Evolutionary conservation across 2,113 vertebrate species (phyloP).

Genomic region (Morone saxatilis): DNA sequence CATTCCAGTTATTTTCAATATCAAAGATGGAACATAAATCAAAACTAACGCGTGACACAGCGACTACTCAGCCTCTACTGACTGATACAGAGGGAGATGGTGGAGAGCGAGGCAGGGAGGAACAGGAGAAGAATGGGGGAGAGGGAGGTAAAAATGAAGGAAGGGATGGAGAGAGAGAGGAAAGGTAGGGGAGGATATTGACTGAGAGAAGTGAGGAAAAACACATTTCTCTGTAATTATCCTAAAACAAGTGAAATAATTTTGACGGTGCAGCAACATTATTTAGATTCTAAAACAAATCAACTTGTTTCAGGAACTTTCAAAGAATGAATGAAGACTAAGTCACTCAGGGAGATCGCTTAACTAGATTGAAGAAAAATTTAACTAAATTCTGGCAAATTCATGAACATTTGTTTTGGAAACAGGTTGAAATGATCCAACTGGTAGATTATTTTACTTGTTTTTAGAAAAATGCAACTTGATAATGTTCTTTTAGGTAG

Average conservation of each 20-base stretch:
- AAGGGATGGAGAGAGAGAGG: neutral
- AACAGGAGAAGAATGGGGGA: neutral
- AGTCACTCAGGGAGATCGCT: no score
- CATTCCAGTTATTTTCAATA: constrained; percentile 76
- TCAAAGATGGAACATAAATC: constrained; percentile 81
- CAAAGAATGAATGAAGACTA: neutral
- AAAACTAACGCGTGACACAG: constrained; percentile 62
- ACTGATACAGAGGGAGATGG: constrained; percentile 4
- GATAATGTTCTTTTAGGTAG: neutral
- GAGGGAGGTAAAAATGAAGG: neutral
- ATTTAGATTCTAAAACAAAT: neutral
- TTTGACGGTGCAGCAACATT: no score
- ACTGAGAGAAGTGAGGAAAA: neutral
- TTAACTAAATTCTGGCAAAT: neutral
- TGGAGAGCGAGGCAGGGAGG: neutral
- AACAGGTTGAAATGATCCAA: neutral
- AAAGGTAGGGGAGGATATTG: neutral
- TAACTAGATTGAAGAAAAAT: neutral
- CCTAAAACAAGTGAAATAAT: neutral
- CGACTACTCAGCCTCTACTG: constrained; percentile 26
- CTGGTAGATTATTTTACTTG: neutral
- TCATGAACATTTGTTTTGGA: neutral
- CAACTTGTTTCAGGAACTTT: neutral
- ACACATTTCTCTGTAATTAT: neutral
- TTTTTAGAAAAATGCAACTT: neutral